Base-by-base conservation (phyloP, 2,888 invertebrate genomes). In the Ornithoptera alexandrae region DNA sequence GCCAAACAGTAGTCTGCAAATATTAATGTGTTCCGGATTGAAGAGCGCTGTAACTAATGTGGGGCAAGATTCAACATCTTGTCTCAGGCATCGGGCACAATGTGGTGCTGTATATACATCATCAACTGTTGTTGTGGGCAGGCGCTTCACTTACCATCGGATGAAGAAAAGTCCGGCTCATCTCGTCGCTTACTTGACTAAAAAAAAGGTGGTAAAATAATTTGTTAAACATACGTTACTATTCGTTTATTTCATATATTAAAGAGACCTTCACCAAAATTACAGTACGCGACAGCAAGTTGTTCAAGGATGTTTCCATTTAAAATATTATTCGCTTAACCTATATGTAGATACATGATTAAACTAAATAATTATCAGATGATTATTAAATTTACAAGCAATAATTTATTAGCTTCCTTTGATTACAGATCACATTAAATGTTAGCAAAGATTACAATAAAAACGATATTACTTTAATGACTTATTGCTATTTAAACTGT, bases 401-500 rank as follows among this genome's bases (percentile, higher is more conserved):
- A 91, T 91, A 92, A 91, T 86, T 92, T 91, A 90, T 81, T 84
- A 88, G 84, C 81, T 80, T 84, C 85, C 86, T 84, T 82, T 79
- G 85, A 87, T 84, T 85, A 90, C 87, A 92, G 91, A 91, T 90
- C 90, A 90, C 90, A 89, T 81, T 86, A 82, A 83, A 62, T 77
- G 78, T 84, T 83, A 86, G 86, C 84, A 79, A 83, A 82, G 81
- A 83, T 84, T 86, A 84, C 79, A 68, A 75, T 77, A 78, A 73
- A 67, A 75, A 71, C 75, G 77, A 76, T 71, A 76, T 85, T 87
- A 90, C 80, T 90, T 90, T 78, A 87, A 79, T 74, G 92, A 90
- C 86, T 90, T 92, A 89, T 90, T 90, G 75, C 92, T 93, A 89
- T 90, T 94, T 81, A 94, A 89, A 86, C 94, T 94, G 84, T 94